Base-by-base conservation (phyloP, 2,797 vertebrate species). In the Pseudochromis fuscus region DNA sequence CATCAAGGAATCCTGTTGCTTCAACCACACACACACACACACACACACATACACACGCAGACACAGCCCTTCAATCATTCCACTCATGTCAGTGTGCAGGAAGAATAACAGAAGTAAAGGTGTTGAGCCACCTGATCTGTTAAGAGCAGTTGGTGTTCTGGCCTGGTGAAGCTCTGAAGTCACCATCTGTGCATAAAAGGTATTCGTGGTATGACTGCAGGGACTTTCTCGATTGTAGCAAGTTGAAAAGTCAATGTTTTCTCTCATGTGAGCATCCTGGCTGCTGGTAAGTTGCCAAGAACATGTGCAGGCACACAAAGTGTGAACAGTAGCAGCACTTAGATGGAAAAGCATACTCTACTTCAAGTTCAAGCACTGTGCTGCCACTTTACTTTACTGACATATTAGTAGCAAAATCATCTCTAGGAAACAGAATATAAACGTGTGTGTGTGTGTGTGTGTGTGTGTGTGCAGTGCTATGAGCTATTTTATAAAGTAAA, bases 141-240 rank as follows among this genome's bases (percentile, higher is more conserved):
- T 72, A 24, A 51, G 5, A 75, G 5, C 23, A 52, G 53, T 44
- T 52, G n/a, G 8, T 45, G 57, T 80, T 83, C 61, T 73, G 68
- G 58, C 51, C 68, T 27, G 27, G 8, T 75, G 76, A 74, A 79
- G 69, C 40, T 86, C 61, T 76, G 44, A 50, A 67, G 63, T 38
- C 31, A 68, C 31, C 62, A 65, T 75, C 55, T 75, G 48, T 88
- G 86, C 84, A 71, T 82, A 65, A 77, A 69, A 89, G 80, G 70
- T 78, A 85, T 90, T 71, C 45, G 2, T 61, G 80, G 74, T 57
- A 88, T 87, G 82, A 73, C 50, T 64, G 48, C 1, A 35, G 25
- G 51, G 12, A 70, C 60, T 27, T 79, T 76, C 48, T 72, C 60
- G 37, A 49, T 46, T 23, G 56, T 59, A 25, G 19, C 49, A 62